Percentiles rank a stretch among this genome's conserved stretches.
Evolutionary conservation across 2,113 vertebrate species (phyloP).

Genomic region (Progne subis): DNA sequence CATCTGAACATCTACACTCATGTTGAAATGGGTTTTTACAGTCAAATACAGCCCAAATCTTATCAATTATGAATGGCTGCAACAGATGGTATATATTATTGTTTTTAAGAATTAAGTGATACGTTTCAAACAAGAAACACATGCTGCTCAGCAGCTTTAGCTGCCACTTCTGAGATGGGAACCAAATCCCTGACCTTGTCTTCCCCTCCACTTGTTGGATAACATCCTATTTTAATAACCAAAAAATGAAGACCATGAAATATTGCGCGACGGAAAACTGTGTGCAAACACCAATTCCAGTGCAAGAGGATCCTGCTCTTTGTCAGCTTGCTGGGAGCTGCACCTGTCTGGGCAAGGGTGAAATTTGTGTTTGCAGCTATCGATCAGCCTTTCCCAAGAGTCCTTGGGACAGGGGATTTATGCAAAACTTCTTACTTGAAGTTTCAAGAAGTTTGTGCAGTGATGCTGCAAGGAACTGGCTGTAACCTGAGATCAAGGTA

Average conservation of each 20-base stretch:
- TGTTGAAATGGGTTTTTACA: slow-evolving; percentile 25
- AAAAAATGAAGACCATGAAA: slow-evolving; percentile 15
- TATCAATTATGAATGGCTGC: slow-evolving; percentile 50
- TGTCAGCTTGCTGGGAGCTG: background rate
- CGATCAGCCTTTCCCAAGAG: background rate
- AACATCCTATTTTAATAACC: slow-evolving; percentile 52
- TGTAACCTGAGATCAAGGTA: background rate
- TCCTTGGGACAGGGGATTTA: background rate
- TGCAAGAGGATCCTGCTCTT: slow-evolving; percentile 1
- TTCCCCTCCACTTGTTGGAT: slow-evolving; percentile 31
- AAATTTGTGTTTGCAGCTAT: background rate
- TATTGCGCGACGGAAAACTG: background rate
- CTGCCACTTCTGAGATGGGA: slow-evolving; percentile 21
- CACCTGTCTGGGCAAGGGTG: slow-evolving; percentile 18
- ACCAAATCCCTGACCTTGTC: slow-evolving; percentile 30
- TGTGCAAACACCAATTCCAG: background rate
- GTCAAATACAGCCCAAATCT: slow-evolving; percentile 17
- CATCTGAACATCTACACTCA: background rate
- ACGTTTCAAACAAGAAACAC: slow-evolving; percentile 57
- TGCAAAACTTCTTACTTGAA: background rate
- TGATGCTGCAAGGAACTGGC: background rate
- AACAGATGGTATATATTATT: slow-evolving; percentile 39
- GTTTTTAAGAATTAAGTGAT: slow-evolving; percentile 60
- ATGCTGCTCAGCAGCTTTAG: slow-evolving; percentile 42
- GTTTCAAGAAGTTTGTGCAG: background rate